Evolutionary conservation across 2,888 invertebrate species (phyloP), one percentile per base, ranked within the genome.

Genomic region (Myathropa florea): DNA sequence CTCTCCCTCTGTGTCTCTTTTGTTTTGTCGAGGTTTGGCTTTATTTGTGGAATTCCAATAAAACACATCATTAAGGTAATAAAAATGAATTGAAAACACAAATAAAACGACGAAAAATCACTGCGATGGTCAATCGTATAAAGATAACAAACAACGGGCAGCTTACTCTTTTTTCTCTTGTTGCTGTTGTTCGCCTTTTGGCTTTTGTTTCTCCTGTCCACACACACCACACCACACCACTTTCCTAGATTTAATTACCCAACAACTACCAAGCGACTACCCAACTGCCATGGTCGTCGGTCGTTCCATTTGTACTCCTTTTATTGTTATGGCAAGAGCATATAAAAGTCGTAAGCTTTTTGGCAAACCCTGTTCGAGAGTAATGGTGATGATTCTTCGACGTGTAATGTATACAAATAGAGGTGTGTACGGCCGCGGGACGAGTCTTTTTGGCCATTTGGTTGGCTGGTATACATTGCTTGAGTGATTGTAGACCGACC

Each of bases 61-160:
- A 85, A 85, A 81, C 81, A 85, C 84, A 81, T 85, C 84, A 85
- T 85, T 85, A 85, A 82, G 77, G 77, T 57, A 78, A 85, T 85
- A 85, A 85, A 84, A 85, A 77, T 46, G 76, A 76, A 84, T 84
- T 84, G 84, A 80, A 84, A 84, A 84, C 84, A 76, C 80, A 71
- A 80, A 80, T 61, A 79, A 83, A 83, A 83, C 57, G 61, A 67
- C 46, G 67, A 75, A 79, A 73, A 80, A 85, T 82, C 85, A 85
- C 85, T 73, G 71, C 53, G 82, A 77, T 81, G 77, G 81, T 82
- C 82, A 82, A 82, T 82, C 82, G 68, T 71, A 85, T 82, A 85
- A 85, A 85, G 85, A 85, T 85, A 85, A 81, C 80, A 72, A 82
- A 72, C 68, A 81, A 72, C 77, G 64, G 57, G 68, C 67, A 68